phyloP scores from a whole-genome alignment of 1,140 invertebrate species.

The Bombus cullumanus region DNA sequence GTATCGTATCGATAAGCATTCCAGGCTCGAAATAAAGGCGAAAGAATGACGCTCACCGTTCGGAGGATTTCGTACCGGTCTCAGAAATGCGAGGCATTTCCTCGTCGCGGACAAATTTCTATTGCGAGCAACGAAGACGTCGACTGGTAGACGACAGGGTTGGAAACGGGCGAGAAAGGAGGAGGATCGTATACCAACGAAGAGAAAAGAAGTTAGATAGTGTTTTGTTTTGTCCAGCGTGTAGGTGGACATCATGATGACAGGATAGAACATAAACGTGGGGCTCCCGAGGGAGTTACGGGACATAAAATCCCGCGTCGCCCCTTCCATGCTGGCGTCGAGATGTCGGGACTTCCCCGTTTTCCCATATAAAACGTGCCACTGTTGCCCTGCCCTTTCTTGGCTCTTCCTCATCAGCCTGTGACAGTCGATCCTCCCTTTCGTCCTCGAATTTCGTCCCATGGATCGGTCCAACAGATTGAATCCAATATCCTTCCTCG shows the following conservation, averaged over 20 bases:
- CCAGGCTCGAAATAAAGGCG: conserved; percentile 62
- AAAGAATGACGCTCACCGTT: conserved; percentile 41
- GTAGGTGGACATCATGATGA: conserved; percentile 80
- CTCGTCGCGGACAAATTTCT: conserved; percentile 66
- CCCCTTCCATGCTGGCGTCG: conserved; percentile 76
- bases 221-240: conserved; percentile 79
- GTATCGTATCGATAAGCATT: conserved; percentile 53
- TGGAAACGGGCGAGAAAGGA: background rate
- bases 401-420: conserved; percentile 72
- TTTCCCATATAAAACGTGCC: conserved; percentile 68
- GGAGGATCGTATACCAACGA: background rate
- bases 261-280: conserved; percentile 79
- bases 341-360: conserved; percentile 78
- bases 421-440: conserved; percentile 77
- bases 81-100: conserved; percentile 65
- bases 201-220: conserved; percentile 51
- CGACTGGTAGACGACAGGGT: background rate
- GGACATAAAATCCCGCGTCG: conserved; percentile 81
- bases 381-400: conserved; percentile 53
- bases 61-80: conserved; percentile 24
- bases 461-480: conserved; percentile 55
- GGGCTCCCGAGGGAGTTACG: conserved; percentile 80
- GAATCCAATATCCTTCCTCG: conserved; percentile 47
- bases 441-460: conserved; percentile 70
- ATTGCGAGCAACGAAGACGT: conserved; percentile 49